Evolutionary conservation across 2,888 invertebrate genomes (phyloP).

Genomic region (Leucophenga montana): DNA sequence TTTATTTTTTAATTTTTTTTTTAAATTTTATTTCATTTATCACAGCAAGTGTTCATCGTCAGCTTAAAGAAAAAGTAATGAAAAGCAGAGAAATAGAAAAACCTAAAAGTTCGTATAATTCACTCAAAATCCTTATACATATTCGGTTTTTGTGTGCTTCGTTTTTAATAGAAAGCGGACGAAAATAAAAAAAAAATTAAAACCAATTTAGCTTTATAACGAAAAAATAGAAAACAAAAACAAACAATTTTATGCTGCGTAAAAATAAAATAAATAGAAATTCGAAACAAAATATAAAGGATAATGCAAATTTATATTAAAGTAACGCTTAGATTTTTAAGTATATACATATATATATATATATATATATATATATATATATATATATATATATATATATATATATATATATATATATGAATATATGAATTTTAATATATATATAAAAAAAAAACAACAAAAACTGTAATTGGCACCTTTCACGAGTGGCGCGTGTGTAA

Average conservation of each 20-base stretch:
- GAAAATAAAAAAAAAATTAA: neutral
- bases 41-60: conserved; percentile 11
- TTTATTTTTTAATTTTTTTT: too few relatives aligned
- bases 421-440: conserved; percentile 1
- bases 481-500: too few relatives aligned
- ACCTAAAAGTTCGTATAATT: too few relatives aligned
- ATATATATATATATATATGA: neutral
- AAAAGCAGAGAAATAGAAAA: too few relatives aligned
- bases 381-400: conserved; percentile 27
- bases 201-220: conserved; percentile 26
- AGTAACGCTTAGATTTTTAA: conserved; percentile 25
- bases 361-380: neutral
- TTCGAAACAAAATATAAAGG: conserved; percentile 1
- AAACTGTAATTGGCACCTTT: neutral
- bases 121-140: too few relatives aligned
- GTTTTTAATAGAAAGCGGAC: neutral
- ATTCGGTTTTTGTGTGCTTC: too few relatives aligned
- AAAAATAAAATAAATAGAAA: conserved; percentile 9
- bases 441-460: neutral
- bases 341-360: conserved; percentile 28
- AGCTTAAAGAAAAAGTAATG: neutral
- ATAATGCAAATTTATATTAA: conserved; percentile 24
- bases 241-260: conserved; percentile 19
- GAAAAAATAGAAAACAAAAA: neutral
- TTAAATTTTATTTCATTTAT: neutral